Evolutionary conservation across 2,113 vertebrate species (phyloP).

Genomic region (Sigmodon hispidus): DNA sequence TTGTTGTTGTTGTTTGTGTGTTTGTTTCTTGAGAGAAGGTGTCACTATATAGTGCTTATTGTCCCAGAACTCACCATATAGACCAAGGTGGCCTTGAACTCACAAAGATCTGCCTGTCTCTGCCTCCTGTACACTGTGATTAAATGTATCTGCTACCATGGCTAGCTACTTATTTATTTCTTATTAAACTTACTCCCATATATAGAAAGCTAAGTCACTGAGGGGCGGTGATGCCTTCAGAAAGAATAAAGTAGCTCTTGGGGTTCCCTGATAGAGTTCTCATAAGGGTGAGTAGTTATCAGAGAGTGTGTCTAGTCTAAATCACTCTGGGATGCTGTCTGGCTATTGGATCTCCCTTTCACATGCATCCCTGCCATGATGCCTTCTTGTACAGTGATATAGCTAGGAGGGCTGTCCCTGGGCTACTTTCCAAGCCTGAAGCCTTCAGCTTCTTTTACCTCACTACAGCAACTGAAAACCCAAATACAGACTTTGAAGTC

Average conservation of each 20-base stretch:
- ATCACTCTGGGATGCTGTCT: background rate
- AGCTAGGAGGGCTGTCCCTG: background rate
- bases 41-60: background rate
- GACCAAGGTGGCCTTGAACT: background rate
- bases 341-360: background rate
- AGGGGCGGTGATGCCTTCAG: background rate
- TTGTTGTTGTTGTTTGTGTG: background rate
- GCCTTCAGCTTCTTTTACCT: background rate
- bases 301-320: background rate
- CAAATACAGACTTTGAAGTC: background rate
- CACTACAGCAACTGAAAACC: background rate
- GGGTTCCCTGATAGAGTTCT: background rate
- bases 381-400: background rate
- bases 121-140: background rate
- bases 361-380: background rate
- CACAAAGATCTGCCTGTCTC: background rate
- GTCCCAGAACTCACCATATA: background rate
- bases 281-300: background rate
- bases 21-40: background rate
- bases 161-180: background rate
- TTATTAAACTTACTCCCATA: background rate
- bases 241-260: background rate
- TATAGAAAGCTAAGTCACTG: background rate
- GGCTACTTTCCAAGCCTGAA: background rate
- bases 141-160: background rate